phyloP scores from a whole-genome alignment of 2,888 invertebrate species.

The Morpho achilles region DNA sequence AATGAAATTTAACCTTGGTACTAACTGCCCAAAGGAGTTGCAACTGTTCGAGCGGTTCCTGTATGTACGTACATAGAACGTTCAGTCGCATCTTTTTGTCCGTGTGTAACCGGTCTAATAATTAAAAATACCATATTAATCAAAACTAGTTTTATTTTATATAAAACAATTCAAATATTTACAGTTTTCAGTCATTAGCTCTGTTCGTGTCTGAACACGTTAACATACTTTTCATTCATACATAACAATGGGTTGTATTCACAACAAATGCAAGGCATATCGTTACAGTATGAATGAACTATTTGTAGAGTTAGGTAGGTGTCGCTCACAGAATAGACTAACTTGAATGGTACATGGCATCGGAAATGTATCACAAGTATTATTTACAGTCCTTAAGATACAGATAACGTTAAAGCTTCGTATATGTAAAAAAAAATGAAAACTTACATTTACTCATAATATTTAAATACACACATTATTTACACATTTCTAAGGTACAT shows the following conservation, averaged over 20 bases:
- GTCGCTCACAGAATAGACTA: slow-evolving; percentile 13
- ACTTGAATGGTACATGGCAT: slow-evolving; percentile 54
- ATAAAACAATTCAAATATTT: slow-evolving; percentile 67
- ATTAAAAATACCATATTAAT: slow-evolving; percentile 29
- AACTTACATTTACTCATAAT: slow-evolving; percentile 26
- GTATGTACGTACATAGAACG: no score
- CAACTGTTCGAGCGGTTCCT: no score
- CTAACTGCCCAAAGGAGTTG: no score
- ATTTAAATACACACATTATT: slow-evolving; percentile 42
- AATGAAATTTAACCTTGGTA: no score
- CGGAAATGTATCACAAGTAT: slow-evolving; percentile 56
- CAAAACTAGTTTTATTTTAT: slow-evolving; percentile 65
- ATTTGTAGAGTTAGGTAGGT: slow-evolving; percentile 31
- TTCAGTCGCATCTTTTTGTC: no score
- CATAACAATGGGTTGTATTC: slow-evolving; percentile 24
- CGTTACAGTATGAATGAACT: slow-evolving; percentile 32
- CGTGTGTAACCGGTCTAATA: background rate
- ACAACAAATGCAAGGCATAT: slow-evolving; percentile 31
- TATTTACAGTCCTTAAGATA: slow-evolving; percentile 57
- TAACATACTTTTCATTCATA: slow-evolving; percentile 29
- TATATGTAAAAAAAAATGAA: slow-evolving; percentile 32
- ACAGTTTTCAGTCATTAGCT: slow-evolving; percentile 73
- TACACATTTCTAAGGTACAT: slow-evolving; percentile 39
- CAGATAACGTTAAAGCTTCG: slow-evolving; percentile 63
- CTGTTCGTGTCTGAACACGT: slow-evolving; percentile 43